Conservation (phyloP, 2,888 invertebrate species). For the Scaptomyza cyrtandrae region DNA sequence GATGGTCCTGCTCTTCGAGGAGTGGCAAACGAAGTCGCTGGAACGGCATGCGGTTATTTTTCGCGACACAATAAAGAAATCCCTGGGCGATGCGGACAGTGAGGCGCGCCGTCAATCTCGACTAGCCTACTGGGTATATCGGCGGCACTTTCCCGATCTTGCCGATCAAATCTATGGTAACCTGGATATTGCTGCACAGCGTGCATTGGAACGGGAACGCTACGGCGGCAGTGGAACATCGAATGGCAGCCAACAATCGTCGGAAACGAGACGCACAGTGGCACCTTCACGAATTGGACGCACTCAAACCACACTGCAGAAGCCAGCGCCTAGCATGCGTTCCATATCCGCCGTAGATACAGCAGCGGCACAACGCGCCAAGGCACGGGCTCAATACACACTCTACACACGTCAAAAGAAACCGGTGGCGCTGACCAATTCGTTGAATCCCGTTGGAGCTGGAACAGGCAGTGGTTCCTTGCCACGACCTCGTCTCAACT, state of each 20-base stretch:
- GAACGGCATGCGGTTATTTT: slow-evolving; percentile 92
- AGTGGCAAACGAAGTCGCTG: slow-evolving; percentile 93
- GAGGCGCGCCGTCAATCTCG: slow-evolving; percentile 90
- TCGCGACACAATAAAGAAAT: slow-evolving; percentile 93
- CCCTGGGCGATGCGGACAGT: slow-evolving; percentile 96
- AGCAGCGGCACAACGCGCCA: slow-evolving; percentile 94
- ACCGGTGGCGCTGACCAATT: slow-evolving; percentile 48
- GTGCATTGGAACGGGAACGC: slow-evolving; percentile 86
- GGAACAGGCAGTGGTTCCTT: slow-evolving; percentile 68
- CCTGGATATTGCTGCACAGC: slow-evolving; percentile 90
- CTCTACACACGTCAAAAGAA: slow-evolving; percentile 90
- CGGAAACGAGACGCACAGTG: slow-evolving; percentile 70
- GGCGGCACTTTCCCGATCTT: slow-evolving; percentile 94
- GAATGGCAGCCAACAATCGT: slow-evolving; percentile 38
- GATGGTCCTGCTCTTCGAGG: slow-evolving; percentile 91
- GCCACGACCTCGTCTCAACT: slow-evolving; percentile 75
- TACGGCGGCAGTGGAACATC: slow-evolving; percentile 51
- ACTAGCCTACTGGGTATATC: slow-evolving; percentile 96
- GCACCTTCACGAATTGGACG: slow-evolving; percentile 73
- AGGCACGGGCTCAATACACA: slow-evolving; percentile 92
- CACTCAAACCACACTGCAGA: slow-evolving; percentile 73
- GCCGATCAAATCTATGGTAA: slow-evolving; percentile 93
- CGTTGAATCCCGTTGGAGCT: slow-evolving; percentile 16
- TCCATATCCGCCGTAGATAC: slow-evolving; percentile 97
- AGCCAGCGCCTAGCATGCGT: slow-evolving; percentile 86